Conservation (phyloP, 2,797 vertebrate genomes). For the Numenius phaeopus region DNA sequence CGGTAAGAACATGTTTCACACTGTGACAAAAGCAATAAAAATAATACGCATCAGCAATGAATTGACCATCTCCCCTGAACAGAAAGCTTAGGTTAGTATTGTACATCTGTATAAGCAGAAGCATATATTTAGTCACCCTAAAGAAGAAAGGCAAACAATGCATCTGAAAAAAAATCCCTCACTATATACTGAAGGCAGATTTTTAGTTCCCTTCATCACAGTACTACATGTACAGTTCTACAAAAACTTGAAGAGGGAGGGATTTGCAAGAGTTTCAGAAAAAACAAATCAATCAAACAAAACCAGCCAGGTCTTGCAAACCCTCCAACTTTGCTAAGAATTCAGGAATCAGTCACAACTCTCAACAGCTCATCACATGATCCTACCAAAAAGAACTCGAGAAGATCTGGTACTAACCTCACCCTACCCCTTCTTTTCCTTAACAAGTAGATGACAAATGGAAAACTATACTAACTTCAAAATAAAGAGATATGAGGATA, state of each 20-base stretch:
- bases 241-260: not conserved
- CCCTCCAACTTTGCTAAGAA: not conserved
- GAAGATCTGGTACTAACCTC: not conserved
- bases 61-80: not conserved
- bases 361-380: not conserved
- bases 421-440: not conserved
- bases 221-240: not conserved
- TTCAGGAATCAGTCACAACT: not conserved
- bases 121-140: not conserved
- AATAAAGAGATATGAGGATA: not conserved
- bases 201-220: not conserved
- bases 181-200: not conserved
- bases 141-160: not conserved
- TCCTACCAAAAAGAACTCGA: not conserved
- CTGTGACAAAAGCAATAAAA: not conserved
- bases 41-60: not conserved
- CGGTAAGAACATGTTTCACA: not conserved
- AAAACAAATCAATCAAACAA: not conserved
- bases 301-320: not conserved
- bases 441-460: not conserved
- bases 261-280: not conserved
- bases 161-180: not conserved
- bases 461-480: not conserved
- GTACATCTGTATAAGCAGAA: not conserved
- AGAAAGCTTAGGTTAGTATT: not conserved